These are phyloP conservation scores for Heliconius cydno DNA, from an alignment of 2,888 invertebrate genomes.

Conservation along the genomic window DNA sequence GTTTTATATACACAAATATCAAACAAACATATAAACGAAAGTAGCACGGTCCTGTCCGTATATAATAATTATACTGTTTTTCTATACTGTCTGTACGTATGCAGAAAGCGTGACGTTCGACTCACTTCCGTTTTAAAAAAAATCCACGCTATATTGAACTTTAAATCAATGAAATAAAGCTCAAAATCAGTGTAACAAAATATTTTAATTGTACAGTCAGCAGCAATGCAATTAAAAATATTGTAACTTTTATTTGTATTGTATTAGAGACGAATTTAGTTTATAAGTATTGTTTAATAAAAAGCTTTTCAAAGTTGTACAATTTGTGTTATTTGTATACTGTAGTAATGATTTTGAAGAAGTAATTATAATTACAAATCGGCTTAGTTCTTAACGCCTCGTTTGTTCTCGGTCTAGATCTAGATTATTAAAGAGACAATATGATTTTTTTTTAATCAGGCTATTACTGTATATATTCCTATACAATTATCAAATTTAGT, in stretches of 20 bases:
- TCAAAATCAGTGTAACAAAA: conserved; percentile 26
- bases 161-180: conserved; percentile 34
- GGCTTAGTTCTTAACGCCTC: conserved; percentile 49
- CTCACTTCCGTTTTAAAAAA: conserved; percentile 55
- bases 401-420: conserved; percentile 46
- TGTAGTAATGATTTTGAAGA: conserved; percentile 49
- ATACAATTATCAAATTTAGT: background rate
- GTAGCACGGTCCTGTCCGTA: conserved; percentile 61
- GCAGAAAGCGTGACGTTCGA: conserved; percentile 71
- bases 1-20: background rate
- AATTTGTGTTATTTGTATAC: conserved; percentile 41
- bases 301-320: conserved; percentile 37
- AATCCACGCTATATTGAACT: conserved; percentile 30
- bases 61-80: conserved; percentile 61
- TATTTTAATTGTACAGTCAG: conserved; percentile 41
- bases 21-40: conserved; percentile 56
- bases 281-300: conserved; percentile 3
- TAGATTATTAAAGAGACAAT: conserved; percentile 23
- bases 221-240: conserved; percentile 40
- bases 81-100: conserved; percentile 56
- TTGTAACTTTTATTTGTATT: conserved; percentile 30
- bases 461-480: background rate
- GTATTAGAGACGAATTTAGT: conserved; percentile 31
- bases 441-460: background rate
- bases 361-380: conserved; percentile 52